Base-by-base conservation (phyloP, 1,140 invertebrate species). In the Ectropis grisescens region DNA sequence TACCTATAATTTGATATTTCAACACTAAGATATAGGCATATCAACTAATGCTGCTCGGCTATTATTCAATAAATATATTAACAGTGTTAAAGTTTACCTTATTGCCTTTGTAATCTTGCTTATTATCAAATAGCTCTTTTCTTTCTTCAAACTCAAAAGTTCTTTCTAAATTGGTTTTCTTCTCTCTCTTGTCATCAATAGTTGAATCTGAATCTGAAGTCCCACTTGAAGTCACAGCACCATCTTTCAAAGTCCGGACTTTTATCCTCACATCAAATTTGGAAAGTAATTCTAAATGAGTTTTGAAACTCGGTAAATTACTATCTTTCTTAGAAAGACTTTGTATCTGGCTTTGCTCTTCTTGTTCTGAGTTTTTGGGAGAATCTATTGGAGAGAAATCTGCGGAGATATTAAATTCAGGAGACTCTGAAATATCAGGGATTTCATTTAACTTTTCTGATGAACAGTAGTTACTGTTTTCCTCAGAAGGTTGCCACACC, bases 201-300 rank as follows among this genome's bases (percentile, higher is more conserved):
- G 47, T 56, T 13, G 70, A 78, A 25, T 69, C 70, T 55, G 48
- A 69, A 1, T 78, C 72, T 3, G 72, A 69, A 13, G 72, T 74
- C 13, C 61, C 66, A 15, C 58, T 72, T 1, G 71, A 75, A 14
- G 53, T 9, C 13, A 55, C 36, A 33, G 44, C 54, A 11, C 66
- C 62, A 33, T 74, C 65, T 60, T 71, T 71, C 13, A 69, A 30
- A 29, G 76, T 75, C 30, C 58, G 60, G 0, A 83, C 78, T 68
- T 82, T 83, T 11, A 82, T 83, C 40, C 61, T 69, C 0, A 82
- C 79, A 58, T 82, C 75, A 58, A 79, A 83, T 47, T 82, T 82
- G n/a, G 78, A 83, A 29, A 79, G 38, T 15, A 82, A 47, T 52
- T 82, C 80, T 40, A 83, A 34, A 55, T 72, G 82, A 11, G 79